phyloP scores from a whole-genome alignment of 2,888 invertebrate genomes.

The Anarsia innoxiella region DNA sequence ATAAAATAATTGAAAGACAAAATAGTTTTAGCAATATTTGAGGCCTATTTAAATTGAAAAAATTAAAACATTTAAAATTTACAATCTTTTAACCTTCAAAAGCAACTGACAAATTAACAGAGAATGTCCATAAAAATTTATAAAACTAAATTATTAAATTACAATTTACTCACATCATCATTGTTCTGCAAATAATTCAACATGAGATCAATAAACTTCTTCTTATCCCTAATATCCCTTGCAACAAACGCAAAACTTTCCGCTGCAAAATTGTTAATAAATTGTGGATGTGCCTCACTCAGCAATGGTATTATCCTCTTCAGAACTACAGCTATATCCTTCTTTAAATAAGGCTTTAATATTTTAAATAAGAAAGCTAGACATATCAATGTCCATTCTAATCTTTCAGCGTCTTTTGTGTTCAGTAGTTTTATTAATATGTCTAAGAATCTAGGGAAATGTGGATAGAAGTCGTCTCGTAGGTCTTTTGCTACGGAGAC shows the following conservation, averaged over 20 bases:
- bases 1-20: too few relatives aligned
- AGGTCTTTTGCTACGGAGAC: conserved; percentile 92
- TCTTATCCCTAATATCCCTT: conserved; percentile 88
- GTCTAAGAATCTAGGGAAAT: conserved; percentile 85
- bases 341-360: conserved; percentile 87
- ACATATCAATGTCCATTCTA: conserved; percentile 91
- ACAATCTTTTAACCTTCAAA: too few relatives aligned
- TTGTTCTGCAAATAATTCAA: conserved; percentile 79
- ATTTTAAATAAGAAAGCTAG: conserved; percentile 94
- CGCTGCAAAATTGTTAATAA: conserved; percentile 94
- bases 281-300: conserved; percentile 84
- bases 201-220: conserved; percentile 81
- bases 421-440: conserved; percentile 81
- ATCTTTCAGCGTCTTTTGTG: conserved; percentile 86
- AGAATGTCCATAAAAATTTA: neutral
- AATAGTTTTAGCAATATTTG: too few relatives aligned
- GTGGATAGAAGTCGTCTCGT: conserved; percentile 90
- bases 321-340: conserved; percentile 84
- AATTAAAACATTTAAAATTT: too few relatives aligned
- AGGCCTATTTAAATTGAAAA: too few relatives aligned
- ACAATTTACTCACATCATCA: conserved; percentile 77
- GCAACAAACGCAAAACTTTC: conserved; percentile 97
- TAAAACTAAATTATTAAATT: neutral
- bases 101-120: too few relatives aligned
- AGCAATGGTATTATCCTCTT: conserved; percentile 83